A percentile compares a stretch with the other conserved stretches of the same genome.
These are phyloP conservation scores for Ptychodera flava DNA, from an alignment of 35 echinoderm and acorn worm species.

Conservation along the genomic window DNA sequence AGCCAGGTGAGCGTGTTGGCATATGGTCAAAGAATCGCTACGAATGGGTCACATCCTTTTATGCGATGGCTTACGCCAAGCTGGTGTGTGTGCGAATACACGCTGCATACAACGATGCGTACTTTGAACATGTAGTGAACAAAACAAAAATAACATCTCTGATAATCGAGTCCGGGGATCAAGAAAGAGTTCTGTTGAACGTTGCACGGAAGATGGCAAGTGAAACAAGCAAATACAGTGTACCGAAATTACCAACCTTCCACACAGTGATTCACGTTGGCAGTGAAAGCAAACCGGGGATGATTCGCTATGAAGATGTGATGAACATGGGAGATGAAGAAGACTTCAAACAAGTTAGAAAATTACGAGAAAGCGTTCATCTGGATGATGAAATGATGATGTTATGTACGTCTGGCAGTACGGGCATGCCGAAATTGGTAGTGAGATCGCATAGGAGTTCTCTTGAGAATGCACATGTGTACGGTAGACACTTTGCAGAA, in stretches of 20 bases:
- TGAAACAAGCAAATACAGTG: background rate
- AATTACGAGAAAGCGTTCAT: background rate
- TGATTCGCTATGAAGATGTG: background rate
- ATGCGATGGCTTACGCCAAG: slow-evolving; percentile 53
- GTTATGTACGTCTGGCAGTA: background rate
- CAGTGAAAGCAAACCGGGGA: background rate
- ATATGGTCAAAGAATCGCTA: slow-evolving; percentile 66
- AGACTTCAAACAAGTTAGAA: background rate
- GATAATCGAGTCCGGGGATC: background rate
- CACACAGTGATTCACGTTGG: background rate
- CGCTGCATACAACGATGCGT: background rate
- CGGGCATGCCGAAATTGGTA: background rate
- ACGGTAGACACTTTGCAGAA: background rate
- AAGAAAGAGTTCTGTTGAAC: background rate
- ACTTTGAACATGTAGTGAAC: background rate
- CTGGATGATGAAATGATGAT: background rate
- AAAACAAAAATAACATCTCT: background rate
- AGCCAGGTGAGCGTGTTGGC: slow-evolving; percentile 69
- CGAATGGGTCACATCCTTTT: slow-evolving; percentile 83
- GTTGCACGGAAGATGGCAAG: background rate
- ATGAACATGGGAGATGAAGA: background rate
- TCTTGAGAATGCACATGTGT: background rate
- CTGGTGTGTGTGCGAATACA: background rate
- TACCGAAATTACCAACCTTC: background rate
- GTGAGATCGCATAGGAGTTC: background rate